A percentile compares a stretch with the other conserved stretches of the same genome.
Evolutionary conservation across 2,113 vertebrate genomes (phyloP).

Genomic region (Spermophilus dauricus): DNA sequence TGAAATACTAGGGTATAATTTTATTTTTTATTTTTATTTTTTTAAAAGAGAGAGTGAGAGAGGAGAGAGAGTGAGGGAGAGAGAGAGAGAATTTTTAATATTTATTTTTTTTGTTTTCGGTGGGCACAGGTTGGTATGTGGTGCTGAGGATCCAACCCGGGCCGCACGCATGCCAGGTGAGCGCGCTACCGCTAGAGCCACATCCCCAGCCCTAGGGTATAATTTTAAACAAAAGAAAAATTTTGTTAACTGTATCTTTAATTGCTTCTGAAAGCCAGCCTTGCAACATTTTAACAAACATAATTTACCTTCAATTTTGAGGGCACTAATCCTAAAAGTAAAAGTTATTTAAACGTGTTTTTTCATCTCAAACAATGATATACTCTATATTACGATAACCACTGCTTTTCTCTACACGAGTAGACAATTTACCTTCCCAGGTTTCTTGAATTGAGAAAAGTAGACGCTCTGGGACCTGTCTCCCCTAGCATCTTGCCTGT

Average conservation of each 20-base stretch:
- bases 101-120: no score
- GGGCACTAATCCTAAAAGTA: background rate
- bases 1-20: background rate
- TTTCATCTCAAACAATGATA: background rate
- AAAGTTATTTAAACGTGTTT: background rate
- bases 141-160: no score
- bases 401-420: background rate
- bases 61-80: no score
- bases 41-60: no score
- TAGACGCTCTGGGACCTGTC: background rate
- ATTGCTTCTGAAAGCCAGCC: constrained; percentile 41
- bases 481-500: background rate
- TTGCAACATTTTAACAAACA: constrained; percentile 13
- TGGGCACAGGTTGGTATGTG: no score
- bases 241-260: background rate
- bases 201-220: background rate
- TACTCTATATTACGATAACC: background rate
- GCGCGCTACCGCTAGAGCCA: no score
- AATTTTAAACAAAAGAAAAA: background rate
- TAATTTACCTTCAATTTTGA: background rate
- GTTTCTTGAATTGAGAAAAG: background rate
- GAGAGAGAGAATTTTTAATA: no score
- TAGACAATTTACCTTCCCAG: background rate
- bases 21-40: background rate
- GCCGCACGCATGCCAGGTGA: no score